Evolutionary conservation across 1,140 invertebrate species (phyloP), one percentile per base, ranked within the genome.

Genomic region (Euura saliciscinereae): DNA sequence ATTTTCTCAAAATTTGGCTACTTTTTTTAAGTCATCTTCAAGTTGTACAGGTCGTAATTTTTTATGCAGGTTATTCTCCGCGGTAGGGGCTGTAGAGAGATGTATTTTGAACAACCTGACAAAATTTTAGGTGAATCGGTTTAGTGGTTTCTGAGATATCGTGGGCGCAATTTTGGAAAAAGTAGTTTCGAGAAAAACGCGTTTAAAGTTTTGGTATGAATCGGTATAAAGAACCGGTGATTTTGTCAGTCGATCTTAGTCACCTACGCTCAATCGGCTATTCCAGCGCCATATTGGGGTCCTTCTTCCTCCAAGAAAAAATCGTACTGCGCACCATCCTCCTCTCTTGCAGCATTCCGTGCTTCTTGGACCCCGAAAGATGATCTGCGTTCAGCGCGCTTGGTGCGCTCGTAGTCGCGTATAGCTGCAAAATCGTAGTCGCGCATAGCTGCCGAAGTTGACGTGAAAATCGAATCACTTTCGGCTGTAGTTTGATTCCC

Each of bases 201-300:
- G 51, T 59, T n/a, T 67, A 6, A 67, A 67, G 66, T 67, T 67
- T 67, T 42, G 66, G 66, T 67, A 4, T 44, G 4, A 11, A 67
- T 67, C 10, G 10, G 43, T 67, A 67, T 3, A 67, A 67, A 67
- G 4, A 67, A 67, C 10, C 66, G 59, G 28, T 28, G 28, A 28
- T 28, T 28, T 28, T 28, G 28, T 28, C 28, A 28, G 6, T 67
- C 10, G 66, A 67, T 67, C 10, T 67, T 1, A 28, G 66, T 67
- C 66, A 67, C 66, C 10, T 67, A 67, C 66, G 66, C 66, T 67
- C 66, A 67, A 67, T 67, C 66, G 28, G 66, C 66, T 67, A 67
- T 67, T 67, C 10, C 66, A 42, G 66, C 10, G 4, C 66, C 66
- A 67, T 67, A 7, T 67, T 67, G 66, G 4, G 66, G 66, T 67